These are phyloP conservation scores for Achlya flavicornis DNA, from an alignment of 2,888 invertebrate genomes.

Conservation along the genomic window DNA sequence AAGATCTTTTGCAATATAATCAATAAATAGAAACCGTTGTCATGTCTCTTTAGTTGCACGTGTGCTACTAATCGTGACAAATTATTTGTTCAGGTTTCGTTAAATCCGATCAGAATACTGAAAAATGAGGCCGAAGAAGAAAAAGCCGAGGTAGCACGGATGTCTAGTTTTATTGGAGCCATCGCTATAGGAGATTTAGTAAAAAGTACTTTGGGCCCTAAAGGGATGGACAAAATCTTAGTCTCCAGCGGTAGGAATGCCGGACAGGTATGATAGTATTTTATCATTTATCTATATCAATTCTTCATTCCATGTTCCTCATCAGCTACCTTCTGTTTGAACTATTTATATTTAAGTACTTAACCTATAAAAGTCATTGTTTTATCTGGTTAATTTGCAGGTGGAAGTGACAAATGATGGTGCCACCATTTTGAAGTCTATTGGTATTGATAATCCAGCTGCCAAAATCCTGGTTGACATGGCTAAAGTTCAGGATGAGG, in stretches of 20 bases:
- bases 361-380: not conserved
- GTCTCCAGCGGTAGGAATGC: conserved; percentile 91
- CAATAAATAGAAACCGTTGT: conserved; percentile 48
- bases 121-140: conserved; percentile 99
- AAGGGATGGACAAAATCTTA: conserved; percentile 98
- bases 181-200: conserved; percentile 99
- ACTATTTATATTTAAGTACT: not conserved
- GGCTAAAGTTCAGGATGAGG: conserved; percentile 99
- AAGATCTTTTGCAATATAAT: not conserved
- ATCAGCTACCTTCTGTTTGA: not conserved
- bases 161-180: conserved; percentile 99
- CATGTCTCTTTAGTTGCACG: conserved; percentile 44
- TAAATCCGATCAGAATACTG: conserved; percentile 97
- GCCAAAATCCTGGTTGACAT: conserved; percentile 99
- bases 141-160: conserved; percentile 97
- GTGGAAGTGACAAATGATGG: conserved; percentile 99
- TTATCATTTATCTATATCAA: too few relatives aligned
- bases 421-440: conserved; percentile 97
- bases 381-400: conserved; percentile 47
- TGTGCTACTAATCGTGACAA: conserved; percentile 46
- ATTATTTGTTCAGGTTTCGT: conserved; percentile 85
- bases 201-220: conserved; percentile 98
- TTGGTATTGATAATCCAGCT: conserved; percentile 99
- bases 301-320: not conserved
- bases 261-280: conserved; percentile 79